Percentiles rank a stretch among this genome's conserved stretches.
Evolutionary conservation across 2,797 vertebrate genomes (phyloP).

Genomic region (Poeciliopsis paucimaculata): DNA sequence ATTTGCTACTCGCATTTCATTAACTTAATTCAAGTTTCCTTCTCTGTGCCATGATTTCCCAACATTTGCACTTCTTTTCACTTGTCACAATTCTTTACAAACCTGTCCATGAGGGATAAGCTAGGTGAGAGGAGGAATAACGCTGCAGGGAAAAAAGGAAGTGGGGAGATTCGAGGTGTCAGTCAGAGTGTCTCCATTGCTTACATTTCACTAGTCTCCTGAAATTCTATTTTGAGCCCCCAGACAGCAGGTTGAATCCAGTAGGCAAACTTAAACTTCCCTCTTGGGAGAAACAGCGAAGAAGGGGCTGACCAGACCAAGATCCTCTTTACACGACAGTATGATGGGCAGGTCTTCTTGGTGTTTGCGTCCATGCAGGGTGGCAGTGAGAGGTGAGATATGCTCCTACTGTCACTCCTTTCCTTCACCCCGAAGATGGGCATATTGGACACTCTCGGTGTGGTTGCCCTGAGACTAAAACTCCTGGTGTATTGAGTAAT

Average conservation of each 20-base stretch:
- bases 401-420: conserved; percentile 42
- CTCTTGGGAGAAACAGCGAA: conserved; percentile 71
- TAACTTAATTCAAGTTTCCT: conserved; percentile 8
- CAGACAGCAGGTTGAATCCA: conserved; percentile 82
- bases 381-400: conserved; percentile 54
- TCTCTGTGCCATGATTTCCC: conserved; percentile 33
- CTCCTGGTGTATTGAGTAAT: conserved; percentile 40
- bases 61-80: conserved; percentile 62
- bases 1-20: conserved; percentile 35
- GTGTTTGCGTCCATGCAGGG: conserved; percentile 69
- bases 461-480: conserved; percentile 29
- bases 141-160: conserved; percentile 53
- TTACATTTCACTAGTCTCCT: conserved; percentile 82
- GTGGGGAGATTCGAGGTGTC: conserved; percentile 73
- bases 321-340: conserved; percentile 79
- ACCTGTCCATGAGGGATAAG: conserved; percentile 44
- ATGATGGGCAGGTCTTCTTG: conserved; percentile 79
- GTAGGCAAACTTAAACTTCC: conserved; percentile 78
- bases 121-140: conserved; percentile 59
- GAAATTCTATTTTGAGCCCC: conserved; percentile 84
- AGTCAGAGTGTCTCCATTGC: conserved; percentile 80
- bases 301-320: conserved; percentile 65
- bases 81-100: conserved; percentile 67
- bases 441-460: conserved; percentile 42
- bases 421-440: conserved; percentile 40